phyloP scores from a whole-genome alignment of 2,888 invertebrate genomes.

The Ephialtes manifestator region DNA sequence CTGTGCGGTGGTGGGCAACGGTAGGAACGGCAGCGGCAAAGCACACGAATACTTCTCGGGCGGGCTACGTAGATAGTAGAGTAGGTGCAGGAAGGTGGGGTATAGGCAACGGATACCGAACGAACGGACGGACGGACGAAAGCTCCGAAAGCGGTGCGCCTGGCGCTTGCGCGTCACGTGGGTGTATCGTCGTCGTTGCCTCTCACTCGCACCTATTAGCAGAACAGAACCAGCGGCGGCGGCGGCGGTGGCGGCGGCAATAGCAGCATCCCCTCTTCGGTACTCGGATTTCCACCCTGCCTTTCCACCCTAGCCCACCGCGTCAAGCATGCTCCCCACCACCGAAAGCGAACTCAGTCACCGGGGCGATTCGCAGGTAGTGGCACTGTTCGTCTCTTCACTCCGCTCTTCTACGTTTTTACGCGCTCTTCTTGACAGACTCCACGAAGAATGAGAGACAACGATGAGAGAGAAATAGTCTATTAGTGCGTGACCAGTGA shows the following conservation, averaged over 20 bases:
- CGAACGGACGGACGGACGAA: slow-evolving; percentile 53
- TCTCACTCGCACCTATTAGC: slow-evolving; percentile 69
- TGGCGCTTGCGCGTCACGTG: slow-evolving; percentile 80
- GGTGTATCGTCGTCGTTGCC: slow-evolving; percentile 81
- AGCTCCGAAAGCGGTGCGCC: slow-evolving; percentile 32
- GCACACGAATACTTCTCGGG: slow-evolving; percentile 48
- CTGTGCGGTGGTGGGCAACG: slow-evolving; percentile 3
- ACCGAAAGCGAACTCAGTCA: slow-evolving; percentile 81
- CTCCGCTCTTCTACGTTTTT: slow-evolving; percentile 51
- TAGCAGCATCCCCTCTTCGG: slow-evolving; percentile 68
- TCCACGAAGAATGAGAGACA: slow-evolving; percentile 12
- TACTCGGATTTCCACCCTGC: slow-evolving; percentile 66
- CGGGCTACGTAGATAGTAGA: slow-evolving; percentile 48
- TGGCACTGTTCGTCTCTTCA: slow-evolving; percentile 74
- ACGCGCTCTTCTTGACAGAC: slow-evolving; percentile 23
- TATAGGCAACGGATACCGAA: slow-evolving; percentile 62
- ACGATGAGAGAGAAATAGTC: slow-evolving; percentile 44
- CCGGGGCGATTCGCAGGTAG: slow-evolving; percentile 84
- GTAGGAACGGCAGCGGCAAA: slow-evolving; percentile 45
- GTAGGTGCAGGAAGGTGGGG: slow-evolving; percentile 53
- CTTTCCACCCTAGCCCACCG: slow-evolving; percentile 76
- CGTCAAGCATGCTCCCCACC: slow-evolving; percentile 68
- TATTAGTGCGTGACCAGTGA: slow-evolving; percentile 4
- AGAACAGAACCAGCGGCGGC: slow-evolving; percentile 66
- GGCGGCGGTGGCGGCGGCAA: slow-evolving; percentile 67